A percentile compares a stretch with the other conserved stretches of the same genome.
Evolutionary conservation across 2,888 invertebrate genomes (phyloP).

Genomic region (Anaspis maculata): DNA sequence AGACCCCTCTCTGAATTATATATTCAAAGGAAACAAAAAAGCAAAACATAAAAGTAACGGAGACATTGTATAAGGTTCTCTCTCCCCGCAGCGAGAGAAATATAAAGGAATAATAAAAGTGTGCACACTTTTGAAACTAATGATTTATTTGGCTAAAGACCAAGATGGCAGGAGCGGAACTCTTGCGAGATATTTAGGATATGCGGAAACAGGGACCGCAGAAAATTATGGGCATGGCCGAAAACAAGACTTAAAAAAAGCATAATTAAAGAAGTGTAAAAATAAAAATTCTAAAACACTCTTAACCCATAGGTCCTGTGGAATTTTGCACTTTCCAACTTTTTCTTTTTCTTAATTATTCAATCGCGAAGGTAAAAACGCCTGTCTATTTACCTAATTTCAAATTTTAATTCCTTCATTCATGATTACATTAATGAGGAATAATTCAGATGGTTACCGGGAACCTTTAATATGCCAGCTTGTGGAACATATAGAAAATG

Average conservation of each 20-base stretch:
- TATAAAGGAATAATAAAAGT: slow-evolving; percentile 26
- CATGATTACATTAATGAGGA: too few relatives aligned
- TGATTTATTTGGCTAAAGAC: slow-evolving; percentile 31
- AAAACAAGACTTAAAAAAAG: not conserved
- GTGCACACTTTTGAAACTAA: slow-evolving; percentile 32
- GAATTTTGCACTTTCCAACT: too few relatives aligned
- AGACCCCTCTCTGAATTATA: slow-evolving; percentile 20
- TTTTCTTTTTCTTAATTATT: too few relatives aligned
- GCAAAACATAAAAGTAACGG: slow-evolving; percentile 19
- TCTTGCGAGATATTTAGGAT: slow-evolving; percentile 18
- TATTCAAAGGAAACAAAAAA: slow-evolving; percentile 27
- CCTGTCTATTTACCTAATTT: too few relatives aligned
- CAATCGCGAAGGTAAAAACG: too few relatives aligned
- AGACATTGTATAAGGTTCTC: slow-evolving; percentile 23
- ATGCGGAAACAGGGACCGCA: slow-evolving; percentile 15
- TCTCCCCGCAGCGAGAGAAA: too few relatives aligned
- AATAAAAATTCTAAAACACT: not conserved
- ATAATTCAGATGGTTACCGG: too few relatives aligned
- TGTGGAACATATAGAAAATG: too few relatives aligned
- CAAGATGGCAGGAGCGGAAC: slow-evolving; percentile 25
- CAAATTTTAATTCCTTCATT: too few relatives aligned
- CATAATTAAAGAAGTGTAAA: not conserved
- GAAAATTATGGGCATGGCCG: not conserved
- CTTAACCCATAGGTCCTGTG: not conserved
- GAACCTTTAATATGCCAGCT: too few relatives aligned